Conservation (phyloP, 2,797 vertebrate genomes). For the Xyrichtys novacula region DNA sequence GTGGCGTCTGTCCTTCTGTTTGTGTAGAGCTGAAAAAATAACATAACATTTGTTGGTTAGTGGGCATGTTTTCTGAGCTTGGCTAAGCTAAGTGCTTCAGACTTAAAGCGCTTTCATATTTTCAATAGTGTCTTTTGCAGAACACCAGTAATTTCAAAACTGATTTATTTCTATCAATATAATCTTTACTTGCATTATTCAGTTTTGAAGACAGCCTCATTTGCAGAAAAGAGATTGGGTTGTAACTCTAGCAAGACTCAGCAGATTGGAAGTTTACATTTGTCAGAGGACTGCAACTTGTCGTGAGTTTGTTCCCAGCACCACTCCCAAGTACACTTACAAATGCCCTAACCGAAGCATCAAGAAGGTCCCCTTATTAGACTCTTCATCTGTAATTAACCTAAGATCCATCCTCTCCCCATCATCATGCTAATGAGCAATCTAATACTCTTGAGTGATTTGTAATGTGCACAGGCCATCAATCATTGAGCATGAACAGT, state of each 20-base stretch:
- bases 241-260: not conserved
- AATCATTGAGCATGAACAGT: constrained; percentile 40
- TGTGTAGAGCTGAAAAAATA: too few species aligned
- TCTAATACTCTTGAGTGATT: constrained; percentile 62
- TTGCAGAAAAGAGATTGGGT: not conserved
- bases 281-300: constrained; percentile 28
- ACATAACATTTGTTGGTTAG: too few species aligned
- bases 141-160: too few species aligned
- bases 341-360: constrained; percentile 47
- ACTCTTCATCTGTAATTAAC: constrained; percentile 71
- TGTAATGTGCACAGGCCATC: constrained; percentile 60
- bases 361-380: constrained; percentile 55
- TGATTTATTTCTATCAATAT: too few species aligned
- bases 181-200: too few species aligned
- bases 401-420: constrained; percentile 52
- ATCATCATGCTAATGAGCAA: constrained; percentile 72
- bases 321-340: constrained; percentile 48
- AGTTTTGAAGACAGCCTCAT: too few species aligned
- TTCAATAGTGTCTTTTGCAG: too few species aligned
- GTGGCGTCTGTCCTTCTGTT: too few species aligned
- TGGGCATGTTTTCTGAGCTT: too few species aligned
- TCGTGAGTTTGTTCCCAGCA: constrained; percentile 30
- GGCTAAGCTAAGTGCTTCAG: too few species aligned
- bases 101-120: too few species aligned
- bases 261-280: constrained; percentile 3